Base-by-base conservation (phyloP, 1,140 invertebrate species). In the Prorops nasuta region DNA sequence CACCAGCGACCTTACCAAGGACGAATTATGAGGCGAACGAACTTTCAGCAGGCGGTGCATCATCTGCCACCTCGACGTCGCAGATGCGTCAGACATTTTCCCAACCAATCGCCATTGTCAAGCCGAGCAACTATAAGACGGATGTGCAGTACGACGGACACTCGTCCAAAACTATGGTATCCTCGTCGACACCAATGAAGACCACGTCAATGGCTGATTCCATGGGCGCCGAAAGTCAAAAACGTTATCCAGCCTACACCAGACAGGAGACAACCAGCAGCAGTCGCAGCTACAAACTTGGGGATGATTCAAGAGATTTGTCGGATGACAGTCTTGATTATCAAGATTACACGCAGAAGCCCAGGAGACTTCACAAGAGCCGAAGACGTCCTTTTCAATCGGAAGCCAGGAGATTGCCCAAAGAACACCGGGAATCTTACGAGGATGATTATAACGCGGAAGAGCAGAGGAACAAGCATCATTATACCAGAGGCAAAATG, bases 271-370 rank as follows among this genome's bases (percentile, higher is more conserved):
- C 36, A 12, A 37, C 51, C 2, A 48, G 44, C 4, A 63, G 39
- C 3, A 65, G 61, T 34, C 63, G 61, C 3, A 57, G 65, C 36
- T 71, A 72, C 19, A 57, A 65, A 1, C 55, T 54, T 14, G 51
- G 53, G 2, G 63, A 69, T 3, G 60, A 69, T 28, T 67, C 62
- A 0, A 60, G 55, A 19, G 69, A 70, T 39, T 37, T 43, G 32
- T 72, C 67, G 0, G 61, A 70, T 0, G 70, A 75, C 3, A 63
- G 51, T 46, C 19, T 35, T 4, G 74, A 77, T 41, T 77, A 74
- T 49, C 36, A 46, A 0, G 76, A 77, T 10, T 63, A 67, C 2
- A 66, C 67, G 0, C 67, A 71, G 24, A 66, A 63, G 35, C 62
- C 70, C 0, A 60, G 54, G 38, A 64, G 63, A 45, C 9, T 64